Evolutionary conservation across 2,888 invertebrate species (phyloP), one percentile per base, ranked within the genome.

Genomic region (Aphodius granarius): DNA sequence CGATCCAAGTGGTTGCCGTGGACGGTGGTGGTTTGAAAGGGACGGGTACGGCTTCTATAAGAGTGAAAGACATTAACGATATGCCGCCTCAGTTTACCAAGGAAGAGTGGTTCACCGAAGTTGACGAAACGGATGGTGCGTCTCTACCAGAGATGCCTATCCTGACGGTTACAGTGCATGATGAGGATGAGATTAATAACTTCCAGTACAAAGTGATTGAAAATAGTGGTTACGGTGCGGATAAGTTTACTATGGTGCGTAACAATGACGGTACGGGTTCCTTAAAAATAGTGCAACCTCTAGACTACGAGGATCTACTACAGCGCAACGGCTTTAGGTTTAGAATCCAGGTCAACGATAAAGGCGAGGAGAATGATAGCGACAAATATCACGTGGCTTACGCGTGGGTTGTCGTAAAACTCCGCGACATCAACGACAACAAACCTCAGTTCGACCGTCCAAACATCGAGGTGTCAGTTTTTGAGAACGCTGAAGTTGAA

Each of bases 1-100:
- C 97, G 21, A 97, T 97, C 90, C 97, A 97, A 88, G 97, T 97
- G 81, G 97, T 97, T 72, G 97, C 97, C 17, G 96, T 97, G 90
- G 97, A 97, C 89, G 97, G 97, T 79, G 97, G 97, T 73, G 97
- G 97, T 84, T 90, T 97, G 83, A 97, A 97, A 88, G 97, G 98
- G 6, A 97, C 97, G 76, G 98, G 97, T 73, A 97, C 97, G 78
- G 96, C 98, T 68, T 96, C 95, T 65, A 97, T 98, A 89, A 62
- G 97, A 85, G 97, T 99, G 65, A 96, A 95, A 88, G 99, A 99
- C 88, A 96, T 97, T 84, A 99, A 99, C 88, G 99, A 99, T 88
- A 98, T 98, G 96, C 97, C 97, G 75, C 99, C 99, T 16, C 95
- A 95, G 85, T 98, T 97, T 85, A 97, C 96, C 4, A 98, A 98